phyloP scores from a whole-genome alignment of 2,888 invertebrate species.

The Heliconius ismenius region DNA sequence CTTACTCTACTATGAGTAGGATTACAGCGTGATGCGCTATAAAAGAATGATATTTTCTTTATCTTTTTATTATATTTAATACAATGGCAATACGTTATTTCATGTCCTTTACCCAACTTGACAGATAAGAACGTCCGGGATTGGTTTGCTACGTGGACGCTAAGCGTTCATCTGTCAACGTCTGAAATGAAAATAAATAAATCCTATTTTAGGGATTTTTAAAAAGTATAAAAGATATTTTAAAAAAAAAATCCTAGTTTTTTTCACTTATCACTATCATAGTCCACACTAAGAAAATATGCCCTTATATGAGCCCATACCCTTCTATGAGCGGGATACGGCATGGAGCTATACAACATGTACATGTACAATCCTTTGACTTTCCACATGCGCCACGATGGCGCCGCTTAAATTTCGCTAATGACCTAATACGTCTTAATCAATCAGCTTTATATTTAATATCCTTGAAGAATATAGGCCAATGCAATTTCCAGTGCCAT shows the following conservation, averaged over 20 bases:
- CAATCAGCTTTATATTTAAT: conserved; percentile 23
- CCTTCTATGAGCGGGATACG: not conserved
- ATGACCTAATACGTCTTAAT: conserved; percentile 21
- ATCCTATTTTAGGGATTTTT: not conserved
- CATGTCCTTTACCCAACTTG: conserved; percentile 9
- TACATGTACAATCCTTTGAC: not conserved
- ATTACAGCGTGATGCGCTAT: not conserved
- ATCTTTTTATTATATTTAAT: not conserved
- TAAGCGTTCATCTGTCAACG: conserved; percentile 17
- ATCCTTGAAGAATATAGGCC: conserved; percentile 21
- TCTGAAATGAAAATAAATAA: conserved; percentile 1
- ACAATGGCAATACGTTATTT: conserved; percentile 14
- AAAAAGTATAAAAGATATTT: not conserved
- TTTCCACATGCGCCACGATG: not conserved
- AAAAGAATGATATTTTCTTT: not conserved
- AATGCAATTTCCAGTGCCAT: conserved; percentile 9
- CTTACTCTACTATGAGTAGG: not conserved
- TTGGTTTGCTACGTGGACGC: conserved; percentile 24
- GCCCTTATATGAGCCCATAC: no score
- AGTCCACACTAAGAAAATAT: no score
- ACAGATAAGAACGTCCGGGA: conserved; percentile 18
- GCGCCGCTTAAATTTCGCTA: conserved; percentile 1
- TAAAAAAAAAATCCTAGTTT: no score
- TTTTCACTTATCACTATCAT: no score
- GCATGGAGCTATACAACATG: not conserved